Evolutionary conservation across 2,888 invertebrate genomes (phyloP).

Genomic region (Sylvicola fuscatus): DNA sequence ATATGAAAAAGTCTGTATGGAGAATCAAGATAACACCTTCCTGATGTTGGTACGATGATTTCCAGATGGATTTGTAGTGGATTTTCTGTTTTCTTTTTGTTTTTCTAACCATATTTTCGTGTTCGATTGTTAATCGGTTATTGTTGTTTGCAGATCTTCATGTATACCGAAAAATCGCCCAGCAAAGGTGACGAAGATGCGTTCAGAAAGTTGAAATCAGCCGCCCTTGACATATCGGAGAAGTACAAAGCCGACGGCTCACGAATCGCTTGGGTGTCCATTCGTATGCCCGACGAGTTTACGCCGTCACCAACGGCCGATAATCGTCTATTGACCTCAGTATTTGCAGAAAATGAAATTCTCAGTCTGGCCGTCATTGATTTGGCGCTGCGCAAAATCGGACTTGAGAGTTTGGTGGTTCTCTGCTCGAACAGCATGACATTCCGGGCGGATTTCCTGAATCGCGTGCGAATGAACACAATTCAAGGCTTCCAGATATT

Average conservation of each 20-base stretch:
- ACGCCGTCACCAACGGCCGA: constrained; percentile 9
- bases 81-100: background rate
- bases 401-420: constrained; percentile 51
- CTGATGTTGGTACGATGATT: constrained; percentile 38
- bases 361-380: constrained; percentile 36
- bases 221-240: constrained; percentile 37
- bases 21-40: constrained; percentile 58
- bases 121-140: constrained; percentile 4
- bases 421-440: constrained; percentile 44
- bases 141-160: constrained; percentile 30
- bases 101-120: constrained; percentile 6
- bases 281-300: constrained; percentile 30
- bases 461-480: constrained; percentile 88
- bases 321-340: constrained; percentile 19
- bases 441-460: constrained; percentile 67
- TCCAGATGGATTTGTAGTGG: too few species aligned
- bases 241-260: constrained; percentile 46
- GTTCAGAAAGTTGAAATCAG: constrained; percentile 38
- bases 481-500: constrained; percentile 75
- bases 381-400: constrained; percentile 44
- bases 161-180: constrained; percentile 38
- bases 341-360: constrained; percentile 21
- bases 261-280: constrained; percentile 47
- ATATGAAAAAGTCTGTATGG: constrained; percentile 51
- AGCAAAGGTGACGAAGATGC: constrained; percentile 42